Percentiles rank a stretch among this genome's conserved stretches.
These are phyloP conservation scores for Tachina fera DNA, from an alignment of 2,888 invertebrate species.

Conservation along the genomic window DNA sequence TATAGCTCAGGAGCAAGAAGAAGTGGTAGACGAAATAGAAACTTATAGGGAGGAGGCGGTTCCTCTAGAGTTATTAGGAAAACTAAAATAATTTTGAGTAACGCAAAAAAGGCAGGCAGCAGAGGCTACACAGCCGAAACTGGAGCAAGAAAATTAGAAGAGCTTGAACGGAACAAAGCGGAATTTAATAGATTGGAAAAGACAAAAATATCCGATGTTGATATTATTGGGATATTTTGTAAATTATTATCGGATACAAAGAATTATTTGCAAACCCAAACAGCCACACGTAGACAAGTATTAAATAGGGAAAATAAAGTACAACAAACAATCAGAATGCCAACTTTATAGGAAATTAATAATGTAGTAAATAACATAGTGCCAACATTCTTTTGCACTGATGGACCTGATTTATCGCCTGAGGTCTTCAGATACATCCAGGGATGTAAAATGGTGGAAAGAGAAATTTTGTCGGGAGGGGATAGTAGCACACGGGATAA, in stretches of 20 bases:
- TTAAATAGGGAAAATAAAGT: neutral
- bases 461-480: too few species aligned
- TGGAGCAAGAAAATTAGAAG: too few species aligned
- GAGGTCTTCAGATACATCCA: neutral
- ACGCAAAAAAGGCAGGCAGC: neutral
- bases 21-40: neutral
- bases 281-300: neutral
- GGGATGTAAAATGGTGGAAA: neutral
- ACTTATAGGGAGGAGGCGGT: neutral
- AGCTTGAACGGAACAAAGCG: neutral
- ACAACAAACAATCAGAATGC: neutral
- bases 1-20: neutral
- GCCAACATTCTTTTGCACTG: neutral
- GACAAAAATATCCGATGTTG: neutral
- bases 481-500: neutral
- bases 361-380: neutral
- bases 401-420: neutral
- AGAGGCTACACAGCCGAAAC: too few species aligned
- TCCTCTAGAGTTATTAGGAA: neutral
- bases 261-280: neutral
- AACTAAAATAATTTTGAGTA: neutral
- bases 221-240: neutral
- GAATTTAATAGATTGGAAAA: neutral
- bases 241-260: neutral
- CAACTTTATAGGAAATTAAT: neutral